Base-by-base conservation (phyloP, 23 tunicate species). In the Diplosoma virens region DNA sequence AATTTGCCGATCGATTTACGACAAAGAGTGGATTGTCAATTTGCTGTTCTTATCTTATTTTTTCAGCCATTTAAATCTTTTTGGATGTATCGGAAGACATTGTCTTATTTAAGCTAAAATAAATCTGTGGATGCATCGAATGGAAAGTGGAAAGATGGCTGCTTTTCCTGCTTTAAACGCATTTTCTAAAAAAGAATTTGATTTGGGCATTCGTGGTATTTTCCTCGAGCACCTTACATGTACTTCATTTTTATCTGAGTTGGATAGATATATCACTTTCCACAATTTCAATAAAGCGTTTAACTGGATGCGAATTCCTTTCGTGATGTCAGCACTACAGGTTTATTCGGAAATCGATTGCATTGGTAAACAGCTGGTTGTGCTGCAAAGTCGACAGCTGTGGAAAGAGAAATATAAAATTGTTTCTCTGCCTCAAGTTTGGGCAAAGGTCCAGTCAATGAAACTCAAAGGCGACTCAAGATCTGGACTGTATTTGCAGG, bases 201-300 rank as follows among this genome's bases (percentile, higher is more conserved):
- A n/a, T n/a, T n/a, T n/a, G n/a, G n/a, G n/a, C n/a, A n/a, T n/a
- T n/a, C n/a, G n/a, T n/a, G n/a, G n/a, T n/a, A 73, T 73, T 33
- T 73, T 73, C 27, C 79, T 73, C 52, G 64, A 73, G 79, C 79
- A 73, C 64, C 64, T 73, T 73, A 73, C n/a, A n/a, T n/a, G n/a
- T n/a, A n/a, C n/a, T 48, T 48, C 79, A 50, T 73, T 73, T 73
- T 11, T 73, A 17, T 50, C 33, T 27, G 79, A 50, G 66, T 37
- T 73, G 66, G 79, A 73, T 52, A 48, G 79, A 73, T 73, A 73
- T 25, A 73, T 73, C 22, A 53, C 75, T 68, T 73, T 66, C 79
- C 64, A 73, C 79, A 73, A 52, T 73, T 73, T 11, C 33, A 50
- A 52, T 37, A 73, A n/a, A 73, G 47, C 26, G 33, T 73, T 48